Evolutionary conservation across 2,113 vertebrate species (phyloP), one percentile per base, ranked within the genome.

Genomic region (Hemichromis elongatus): DNA sequence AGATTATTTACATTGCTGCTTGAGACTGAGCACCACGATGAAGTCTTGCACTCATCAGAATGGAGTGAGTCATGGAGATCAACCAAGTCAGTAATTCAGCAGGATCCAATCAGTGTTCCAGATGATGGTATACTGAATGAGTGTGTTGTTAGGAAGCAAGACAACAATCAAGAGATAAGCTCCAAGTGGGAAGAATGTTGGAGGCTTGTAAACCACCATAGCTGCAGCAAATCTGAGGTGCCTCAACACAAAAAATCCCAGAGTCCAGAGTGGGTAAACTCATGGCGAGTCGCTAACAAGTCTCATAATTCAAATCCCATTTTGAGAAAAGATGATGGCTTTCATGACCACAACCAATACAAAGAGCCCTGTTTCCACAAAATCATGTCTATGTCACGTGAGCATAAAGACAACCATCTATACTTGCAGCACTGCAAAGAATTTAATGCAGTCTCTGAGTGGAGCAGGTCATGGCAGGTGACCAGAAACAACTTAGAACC

Each of bases 31-130:
- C 83, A 47, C 9, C 42, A 52, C 2, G 81, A 89, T 45, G 50
- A 90, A 33, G n/a, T 26, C 8, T 73, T 86, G 50, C 86, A 33
- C 55, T 85, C 63, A 26, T 92, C 83, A 21, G 92, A 94, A 19
- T 95, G 92, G 95, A 89, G 5, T 0, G 80, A 93, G 6, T 92
- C 93, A 55, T 95, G 94, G 92, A 88, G 47, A 75, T 66, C 90
- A 63, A 92, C 52, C 7, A 96, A 95, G 19, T 82, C 82, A 42
- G 19, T 21, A 42, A 40, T 47, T 42, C 80, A 42, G 30, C 33
- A 87, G 56, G 47, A 68, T 30, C 3, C 13, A 18, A 4, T 13
- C 4, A 53, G 24, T 61, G 40, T 11, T 77, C 9, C 19, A 59
- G 18, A 55, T 18, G 3, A 86, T 53, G 68, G 28, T 35, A 28